These are phyloP conservation scores for Homarus gammarus DNA, from an alignment of 2,888 invertebrate species.

Conservation along the genomic window DNA sequence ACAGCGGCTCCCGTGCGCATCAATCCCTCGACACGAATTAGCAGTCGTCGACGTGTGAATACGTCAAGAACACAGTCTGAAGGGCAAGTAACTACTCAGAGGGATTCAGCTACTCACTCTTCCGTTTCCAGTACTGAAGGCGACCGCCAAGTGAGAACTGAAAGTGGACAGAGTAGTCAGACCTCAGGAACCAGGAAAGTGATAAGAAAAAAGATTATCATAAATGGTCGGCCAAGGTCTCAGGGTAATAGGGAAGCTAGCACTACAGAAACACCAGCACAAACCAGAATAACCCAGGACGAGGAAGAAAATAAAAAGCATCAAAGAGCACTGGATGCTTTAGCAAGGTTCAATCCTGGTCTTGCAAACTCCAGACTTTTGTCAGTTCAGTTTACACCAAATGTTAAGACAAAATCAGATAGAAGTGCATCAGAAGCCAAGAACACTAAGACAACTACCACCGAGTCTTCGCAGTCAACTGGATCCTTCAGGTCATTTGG, in stretches of 20 bases:
- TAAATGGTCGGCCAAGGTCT: conserved; percentile 28
- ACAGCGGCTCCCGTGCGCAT: neutral
- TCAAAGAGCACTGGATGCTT: conserved; percentile 33
- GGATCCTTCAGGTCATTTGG: conserved; percentile 16
- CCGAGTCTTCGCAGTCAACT: neutral
- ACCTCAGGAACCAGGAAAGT: conserved; percentile 7
- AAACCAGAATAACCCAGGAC: neutral
- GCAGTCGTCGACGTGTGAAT: conserved; percentile 7
- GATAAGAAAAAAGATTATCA: conserved; percentile 24
- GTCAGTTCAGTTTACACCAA: conserved; percentile 39
- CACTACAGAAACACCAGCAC: neutral
- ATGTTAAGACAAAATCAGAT: neutral
- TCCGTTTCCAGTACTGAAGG: neutral
- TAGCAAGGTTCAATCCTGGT: conserved; percentile 46
- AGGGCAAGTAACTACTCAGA: conserved; percentile 2
- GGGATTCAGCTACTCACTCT: neutral
- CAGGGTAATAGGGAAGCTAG: neutral
- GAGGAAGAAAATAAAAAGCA: conserved; percentile 10
- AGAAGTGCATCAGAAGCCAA: neutral
- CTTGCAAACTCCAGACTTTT: conserved; percentile 47
- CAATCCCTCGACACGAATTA: neutral
- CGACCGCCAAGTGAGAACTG: neutral
- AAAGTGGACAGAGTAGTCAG: neutral
- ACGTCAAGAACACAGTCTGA: neutral
- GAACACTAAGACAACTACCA: neutral